These are phyloP conservation scores for Trichogramma pretiosum DNA, from an alignment of 1,140 invertebrate genomes.

Conservation along the genomic window DNA sequence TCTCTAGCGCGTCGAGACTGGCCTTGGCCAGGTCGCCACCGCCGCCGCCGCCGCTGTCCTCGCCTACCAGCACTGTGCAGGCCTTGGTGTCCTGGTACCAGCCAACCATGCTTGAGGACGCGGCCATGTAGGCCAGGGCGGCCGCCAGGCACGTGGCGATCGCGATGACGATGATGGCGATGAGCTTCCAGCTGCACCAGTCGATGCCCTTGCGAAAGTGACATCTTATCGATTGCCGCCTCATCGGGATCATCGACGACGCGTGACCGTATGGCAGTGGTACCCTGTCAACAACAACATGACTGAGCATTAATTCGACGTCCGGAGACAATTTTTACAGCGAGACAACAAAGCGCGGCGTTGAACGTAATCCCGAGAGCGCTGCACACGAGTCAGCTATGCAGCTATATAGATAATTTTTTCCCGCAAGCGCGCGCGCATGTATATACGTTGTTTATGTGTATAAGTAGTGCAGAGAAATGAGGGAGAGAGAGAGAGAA, in stretches of 20 bases:
- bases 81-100: conserved; percentile 71
- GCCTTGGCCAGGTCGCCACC: conserved; percentile 28
- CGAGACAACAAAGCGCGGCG: too few species aligned
- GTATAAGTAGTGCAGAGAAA: conserved; percentile 3
- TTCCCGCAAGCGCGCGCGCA: too few species aligned
- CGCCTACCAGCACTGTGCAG: conserved; percentile 73
- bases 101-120: conserved; percentile 71
- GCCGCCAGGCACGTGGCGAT: conserved; percentile 70
- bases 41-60: conserved; percentile 59
- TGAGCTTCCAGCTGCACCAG: conserved; percentile 85
- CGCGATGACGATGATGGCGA: conserved; percentile 76
- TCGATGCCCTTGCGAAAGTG: conserved; percentile 83
- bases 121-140: conserved; percentile 75
- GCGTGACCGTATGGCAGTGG: conserved; percentile 41
- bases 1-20: neutral
- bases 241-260: conserved; percentile 43
- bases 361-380: too few species aligned
- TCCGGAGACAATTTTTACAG: conserved; percentile 17
- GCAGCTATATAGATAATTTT: too few species aligned
- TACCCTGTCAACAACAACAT: conserved; percentile 31
- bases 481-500: neutral
- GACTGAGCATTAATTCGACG: conserved; percentile 14
- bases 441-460: neutral
- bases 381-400: too few species aligned
- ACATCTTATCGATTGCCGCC: conserved; percentile 51